Conservation (phyloP, 2,797 vertebrate genomes). For the Vultur gryphus region DNA sequence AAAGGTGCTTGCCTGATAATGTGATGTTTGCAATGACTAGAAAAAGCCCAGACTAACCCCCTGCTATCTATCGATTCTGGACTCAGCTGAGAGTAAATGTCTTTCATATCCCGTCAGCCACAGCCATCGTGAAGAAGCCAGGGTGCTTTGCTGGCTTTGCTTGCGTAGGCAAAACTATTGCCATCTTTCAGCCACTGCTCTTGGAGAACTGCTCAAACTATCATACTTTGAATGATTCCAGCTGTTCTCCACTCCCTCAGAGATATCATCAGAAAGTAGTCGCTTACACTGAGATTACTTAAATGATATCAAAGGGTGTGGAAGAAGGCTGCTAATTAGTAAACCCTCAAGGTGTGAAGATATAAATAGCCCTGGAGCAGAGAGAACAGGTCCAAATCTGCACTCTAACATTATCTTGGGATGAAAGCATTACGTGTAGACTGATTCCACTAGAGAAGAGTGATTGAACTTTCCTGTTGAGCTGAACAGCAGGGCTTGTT, state of each 20-base stretch:
- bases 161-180: not conserved
- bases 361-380: slow-evolving; percentile 35
- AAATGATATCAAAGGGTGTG: slow-evolving; percentile 39
- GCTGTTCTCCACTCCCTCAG: slow-evolving; percentile 20
- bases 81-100: not conserved
- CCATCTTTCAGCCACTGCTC: not conserved
- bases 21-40: not conserved
- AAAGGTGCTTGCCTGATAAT: not conserved
- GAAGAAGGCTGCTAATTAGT: slow-evolving; percentile 29
- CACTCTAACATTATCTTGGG: not conserved
- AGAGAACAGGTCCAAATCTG: slow-evolving; percentile 30
- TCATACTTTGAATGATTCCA: not conserved
- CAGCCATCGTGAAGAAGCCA: not conserved
- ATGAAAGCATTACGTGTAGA: not conserved
- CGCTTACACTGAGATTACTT: not conserved
- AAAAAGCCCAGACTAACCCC: not conserved
- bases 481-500: slow-evolving; percentile 19
- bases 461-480: slow-evolving; percentile 29
- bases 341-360: slow-evolving; percentile 17
- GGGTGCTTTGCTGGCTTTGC: not conserved
- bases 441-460: slow-evolving; percentile 17
- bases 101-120: not conserved
- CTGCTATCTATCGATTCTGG: not conserved
- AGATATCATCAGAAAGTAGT: slow-evolving; percentile 18
- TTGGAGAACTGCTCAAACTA: not conserved